Base-by-base conservation (phyloP, 2,888 invertebrate species). In the Beris morrisii region DNA sequence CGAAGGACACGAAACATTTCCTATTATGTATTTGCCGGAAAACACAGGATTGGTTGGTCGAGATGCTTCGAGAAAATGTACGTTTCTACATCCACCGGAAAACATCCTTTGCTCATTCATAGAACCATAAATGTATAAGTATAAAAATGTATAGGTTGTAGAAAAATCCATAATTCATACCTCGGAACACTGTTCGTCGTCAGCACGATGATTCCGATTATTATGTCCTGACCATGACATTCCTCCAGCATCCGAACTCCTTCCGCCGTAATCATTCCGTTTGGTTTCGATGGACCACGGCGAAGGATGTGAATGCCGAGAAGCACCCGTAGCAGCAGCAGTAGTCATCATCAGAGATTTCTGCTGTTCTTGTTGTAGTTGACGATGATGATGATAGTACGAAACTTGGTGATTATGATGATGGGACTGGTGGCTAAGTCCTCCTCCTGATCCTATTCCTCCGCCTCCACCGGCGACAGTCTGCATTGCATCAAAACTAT, bases 401-500 rank as follows among this genome's bases (percentile, higher is more conserved):
- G 54, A 46, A 11, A 38, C 43, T 38, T 61, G 54, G 48, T 66
- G 48, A 38, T 53, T 5, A 38, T 38, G 38, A 9, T 38, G 38
- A 9, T 5, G 7, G 5, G 54, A 43, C 22, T 61, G 45, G 9
- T 64, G 52, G 50, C 4, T 12, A n/a, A 32, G 4, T 12, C 54
- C 54, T 12, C 54, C 54, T 31, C 5, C 12, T 7, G 15, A 15
- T 28, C 55, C 55, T n/a, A 32, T 38, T 28, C 55, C 55, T 7
- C 56, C 56, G 4, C 56, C 43, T 5, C 45, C 32, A 1, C 53
- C 50, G 11, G 55, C 61, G 32, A 65, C 52, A 50, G 67, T 53
- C 65, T 69, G 67, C 65, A 68, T 64, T 66, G 69, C 68, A 66
- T 68, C 69, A 55, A 68, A 66, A 50, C 59, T 67, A 11, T 58